Evolutionary conservation across 2,113 vertebrate species (phyloP).

Genomic region (Morone chrysops): DNA sequence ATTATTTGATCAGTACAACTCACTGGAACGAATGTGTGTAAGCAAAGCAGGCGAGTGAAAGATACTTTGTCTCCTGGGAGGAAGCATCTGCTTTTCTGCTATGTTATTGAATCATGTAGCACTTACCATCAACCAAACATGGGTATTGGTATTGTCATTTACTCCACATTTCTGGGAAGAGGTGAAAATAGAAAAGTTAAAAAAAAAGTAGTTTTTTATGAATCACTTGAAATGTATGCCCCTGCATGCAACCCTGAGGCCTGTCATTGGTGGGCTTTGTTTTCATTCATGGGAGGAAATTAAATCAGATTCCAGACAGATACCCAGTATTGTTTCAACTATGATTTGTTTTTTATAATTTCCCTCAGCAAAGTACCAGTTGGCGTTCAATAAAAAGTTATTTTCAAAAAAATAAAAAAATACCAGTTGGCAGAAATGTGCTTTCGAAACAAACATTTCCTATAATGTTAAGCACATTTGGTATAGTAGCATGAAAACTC

Average conservation of each 20-base stretch:
- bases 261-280: constrained; percentile 46
- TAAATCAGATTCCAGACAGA: constrained; percentile 65
- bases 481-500: constrained; percentile 48
- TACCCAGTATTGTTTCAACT: constrained; percentile 62
- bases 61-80: constrained; percentile 24
- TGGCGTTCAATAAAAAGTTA: neutral
- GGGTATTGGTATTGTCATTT: constrained; percentile 48
- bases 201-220: constrained; percentile 31
- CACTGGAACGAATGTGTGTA: constrained; percentile 31
- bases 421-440: constrained; percentile 49
- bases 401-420: neutral
- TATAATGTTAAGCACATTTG: constrained; percentile 45
- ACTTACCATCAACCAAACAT: neutral
- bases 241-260: constrained; percentile 35
- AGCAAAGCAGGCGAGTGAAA: constrained; percentile 41
- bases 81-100: constrained; percentile 52
- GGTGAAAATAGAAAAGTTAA: neutral
- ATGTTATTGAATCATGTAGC: constrained; percentile 26
- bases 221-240: constrained; percentile 51
- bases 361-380: constrained; percentile 36
- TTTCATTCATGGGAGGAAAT: constrained; percentile 62
- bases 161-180: constrained; percentile 41
- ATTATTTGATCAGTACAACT: constrained; percentile 52
- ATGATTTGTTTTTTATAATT: constrained; percentile 43
- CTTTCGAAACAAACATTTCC: constrained; percentile 47